Evolutionary conservation across 2,113 vertebrate species (phyloP), one percentile per base, ranked within the genome.

Genomic region (Phainopepla nitens): DNA sequence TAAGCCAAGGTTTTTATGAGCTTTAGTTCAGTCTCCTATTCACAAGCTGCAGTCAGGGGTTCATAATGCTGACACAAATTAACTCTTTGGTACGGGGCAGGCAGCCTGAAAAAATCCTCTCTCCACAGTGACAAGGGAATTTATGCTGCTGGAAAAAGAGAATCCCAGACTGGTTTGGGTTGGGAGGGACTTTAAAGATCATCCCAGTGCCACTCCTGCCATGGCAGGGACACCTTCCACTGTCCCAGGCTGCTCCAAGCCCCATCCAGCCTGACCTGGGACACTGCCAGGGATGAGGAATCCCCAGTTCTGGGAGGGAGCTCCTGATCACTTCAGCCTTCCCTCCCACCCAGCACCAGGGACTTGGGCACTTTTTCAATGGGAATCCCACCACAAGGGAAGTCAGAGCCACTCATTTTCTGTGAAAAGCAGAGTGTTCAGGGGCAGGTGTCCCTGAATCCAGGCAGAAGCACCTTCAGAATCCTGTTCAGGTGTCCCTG

Each of bases 1-100:
- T 25, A 51, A 42, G 42, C 39, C 36, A 81, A 82, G 29, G 31
- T 56, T 78, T 64, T 93, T 70, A 68, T 36, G 87, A 80, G 51
- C 58, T 73, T 84, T 84, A 72, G 47, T 42, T 77, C 93, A 44
- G 49, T 78, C 95, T 93, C 56, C 45, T 82, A 83, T n/a, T 72
- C 39, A 23, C 35, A 45, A 79, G 61, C 35, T 57, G 35, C 33
- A 42, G 28, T 36, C 47, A 4, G n/a, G 41, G 86, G 81, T 91
- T 79, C 76, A 36, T 58, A 56, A 57, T 9, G 47, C 61, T 90
- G 68, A 78, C 86, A 91, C 13, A 12, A 76, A 68, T 95, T 76
- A 65, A 76, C 44, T 47, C 69, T 58, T 82, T 76, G 39, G 23
- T 51, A 53, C 1, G 11, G 66, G 56, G 61, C 49, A 44, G 61